Evolutionary conservation across 2,113 vertebrate species (phyloP).

Genomic region (Xenopus borealis): DNA sequence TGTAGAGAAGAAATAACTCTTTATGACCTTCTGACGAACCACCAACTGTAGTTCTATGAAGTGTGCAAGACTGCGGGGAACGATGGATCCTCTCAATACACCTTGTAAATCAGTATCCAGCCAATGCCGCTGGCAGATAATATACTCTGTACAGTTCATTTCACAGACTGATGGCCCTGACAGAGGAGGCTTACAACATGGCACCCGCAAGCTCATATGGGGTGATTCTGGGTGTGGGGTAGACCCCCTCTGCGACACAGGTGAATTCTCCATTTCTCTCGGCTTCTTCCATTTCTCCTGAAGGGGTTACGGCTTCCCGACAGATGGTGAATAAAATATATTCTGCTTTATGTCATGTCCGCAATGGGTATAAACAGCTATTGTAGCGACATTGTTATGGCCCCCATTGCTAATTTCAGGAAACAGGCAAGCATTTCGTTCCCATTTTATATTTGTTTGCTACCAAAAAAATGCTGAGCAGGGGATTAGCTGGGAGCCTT

Average conservation of each 20-base stretch:
- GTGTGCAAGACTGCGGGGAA: neutral
- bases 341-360: constrained; percentile 21
- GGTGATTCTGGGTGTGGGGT: neutral
- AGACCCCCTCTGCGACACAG: neutral
- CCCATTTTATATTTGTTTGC: constrained; percentile 23
- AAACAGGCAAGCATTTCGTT: constrained; percentile 37
- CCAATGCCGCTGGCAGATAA: neutral
- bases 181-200: neutral
- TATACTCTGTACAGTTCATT: neutral
- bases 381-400: constrained; percentile 32
- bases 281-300: constrained; percentile 19
- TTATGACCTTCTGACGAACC: neutral
- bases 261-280: constrained; percentile 4
- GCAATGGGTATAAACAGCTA: neutral
- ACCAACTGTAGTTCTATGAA: neutral
- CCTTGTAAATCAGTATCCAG: constrained; percentile 3
- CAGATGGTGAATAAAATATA: neutral
- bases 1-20: neutral
- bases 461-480: constrained; percentile 19
- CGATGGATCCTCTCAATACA: neutral
- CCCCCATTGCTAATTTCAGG: constrained; percentile 45
- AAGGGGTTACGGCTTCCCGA: constrained; percentile 8
- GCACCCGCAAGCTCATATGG: neutral
- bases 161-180: neutral
- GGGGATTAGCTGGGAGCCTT: constrained; percentile 48